Conservation (phyloP, 2,888 invertebrate genomes). For the Oxycera nigricornis region DNA sequence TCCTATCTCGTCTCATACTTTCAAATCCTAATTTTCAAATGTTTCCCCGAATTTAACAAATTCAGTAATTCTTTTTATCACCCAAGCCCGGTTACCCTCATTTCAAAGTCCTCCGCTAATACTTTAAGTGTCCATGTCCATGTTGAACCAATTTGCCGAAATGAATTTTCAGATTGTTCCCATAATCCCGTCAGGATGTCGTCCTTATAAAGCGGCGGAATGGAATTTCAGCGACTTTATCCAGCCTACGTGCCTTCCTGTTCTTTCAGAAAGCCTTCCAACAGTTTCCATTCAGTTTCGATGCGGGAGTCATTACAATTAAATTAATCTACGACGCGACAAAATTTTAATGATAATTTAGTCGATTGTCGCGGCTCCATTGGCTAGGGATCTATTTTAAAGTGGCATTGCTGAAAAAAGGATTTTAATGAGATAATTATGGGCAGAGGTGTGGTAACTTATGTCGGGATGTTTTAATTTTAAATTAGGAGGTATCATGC, state of each 20-base stretch:
- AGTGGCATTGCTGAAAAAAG: background rate
- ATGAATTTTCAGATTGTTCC: constrained; percentile 35
- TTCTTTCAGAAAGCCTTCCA: background rate
- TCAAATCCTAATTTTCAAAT: no score
- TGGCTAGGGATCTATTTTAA: background rate
- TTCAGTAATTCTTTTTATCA: background rate
- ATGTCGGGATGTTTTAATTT: background rate
- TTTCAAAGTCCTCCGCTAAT: constrained; percentile 8
- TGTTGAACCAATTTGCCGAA: constrained; percentile 25
- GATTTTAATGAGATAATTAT: background rate
- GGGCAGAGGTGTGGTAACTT: background rate
- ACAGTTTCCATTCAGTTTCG: constrained; percentile 45
- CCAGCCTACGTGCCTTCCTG: background rate
- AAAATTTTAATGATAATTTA: constrained; percentile 21
- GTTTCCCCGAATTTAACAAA: background rate
- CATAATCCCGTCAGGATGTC: constrained; percentile 28
- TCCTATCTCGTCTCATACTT: no score
- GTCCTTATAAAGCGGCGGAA: constrained; percentile 19
- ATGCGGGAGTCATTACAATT: constrained; percentile 50
- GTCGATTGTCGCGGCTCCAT: background rate
- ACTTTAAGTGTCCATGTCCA: constrained; percentile 28
- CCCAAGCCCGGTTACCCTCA: background rate
- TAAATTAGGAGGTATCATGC: no score
- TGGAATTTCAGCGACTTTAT: background rate
- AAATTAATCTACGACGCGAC: constrained; percentile 50